A percentile compares a stretch with the other conserved stretches of the same genome.
phyloP scores from a whole-genome alignment of 2,888 invertebrate genomes.

The Hyposoter didymator region DNA sequence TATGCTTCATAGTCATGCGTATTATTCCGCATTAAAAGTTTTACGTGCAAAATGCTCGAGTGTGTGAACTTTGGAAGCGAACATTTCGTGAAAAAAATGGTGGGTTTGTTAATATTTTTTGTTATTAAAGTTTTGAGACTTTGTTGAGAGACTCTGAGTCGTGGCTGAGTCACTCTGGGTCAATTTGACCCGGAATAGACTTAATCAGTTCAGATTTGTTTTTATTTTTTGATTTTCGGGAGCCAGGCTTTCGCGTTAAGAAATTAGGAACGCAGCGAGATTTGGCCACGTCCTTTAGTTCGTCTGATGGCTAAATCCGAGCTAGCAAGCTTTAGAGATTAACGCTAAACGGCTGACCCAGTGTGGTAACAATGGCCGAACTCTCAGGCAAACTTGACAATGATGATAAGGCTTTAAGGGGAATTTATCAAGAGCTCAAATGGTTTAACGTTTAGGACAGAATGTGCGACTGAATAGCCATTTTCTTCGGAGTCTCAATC shows the following conservation, averaged over 20 bases:
- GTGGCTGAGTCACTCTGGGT: not conserved
- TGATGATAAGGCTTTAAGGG: constrained; percentile 46
- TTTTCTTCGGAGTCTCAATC: not conserved
- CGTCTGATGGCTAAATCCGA: constrained; percentile 23
- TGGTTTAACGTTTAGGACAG: constrained; percentile 9
- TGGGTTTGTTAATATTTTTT: not conserved
- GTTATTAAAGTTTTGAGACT: too few species aligned
- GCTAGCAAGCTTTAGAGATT: constrained; percentile 33
- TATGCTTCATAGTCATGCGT: constrained; percentile 41
- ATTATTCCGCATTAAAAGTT: constrained; percentile 36
- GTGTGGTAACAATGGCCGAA: constrained; percentile 19
- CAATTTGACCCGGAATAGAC: not conserved
- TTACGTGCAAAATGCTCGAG: constrained; percentile 10
- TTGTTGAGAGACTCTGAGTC: not conserved
- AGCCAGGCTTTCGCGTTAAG: not conserved
- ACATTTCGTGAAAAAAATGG: not conserved
- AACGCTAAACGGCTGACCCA: constrained; percentile 9
- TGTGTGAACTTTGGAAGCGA: not conserved
- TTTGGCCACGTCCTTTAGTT: constrained; percentile 22
- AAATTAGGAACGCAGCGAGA: constrained; percentile 16
- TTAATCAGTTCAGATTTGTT: not conserved
- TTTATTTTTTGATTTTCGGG: too few species aligned
- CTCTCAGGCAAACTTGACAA: constrained; percentile 33
- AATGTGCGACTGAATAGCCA: not conserved
- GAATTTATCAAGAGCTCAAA: constrained; percentile 39